phyloP scores from a whole-genome alignment of 2,888 invertebrate species.

The Pseudococcus longispinus region DNA sequence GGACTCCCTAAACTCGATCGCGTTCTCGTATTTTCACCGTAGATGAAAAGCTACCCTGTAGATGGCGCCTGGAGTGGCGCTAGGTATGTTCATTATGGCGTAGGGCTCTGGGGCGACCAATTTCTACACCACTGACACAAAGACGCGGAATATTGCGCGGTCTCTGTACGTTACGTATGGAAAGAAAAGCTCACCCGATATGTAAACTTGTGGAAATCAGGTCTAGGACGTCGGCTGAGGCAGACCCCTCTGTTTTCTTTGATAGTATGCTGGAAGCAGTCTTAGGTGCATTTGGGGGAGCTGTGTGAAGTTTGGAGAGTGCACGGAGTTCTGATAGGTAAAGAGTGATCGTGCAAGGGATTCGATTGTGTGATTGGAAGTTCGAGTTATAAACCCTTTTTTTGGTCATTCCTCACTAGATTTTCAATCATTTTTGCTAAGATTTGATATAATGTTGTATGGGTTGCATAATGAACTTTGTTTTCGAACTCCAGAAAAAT shows the following conservation, averaged over 20 bases:
- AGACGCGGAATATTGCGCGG: not conserved
- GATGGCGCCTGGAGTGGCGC: not conserved
- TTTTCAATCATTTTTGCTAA: too few species aligned
- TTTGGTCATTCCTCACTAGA: too few species aligned
- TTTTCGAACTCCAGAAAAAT: too few species aligned
- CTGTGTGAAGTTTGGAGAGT: not conserved
- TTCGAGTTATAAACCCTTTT: too few species aligned
- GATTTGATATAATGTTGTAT: too few species aligned
- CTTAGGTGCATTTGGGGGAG: too few species aligned
- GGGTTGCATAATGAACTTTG: too few species aligned
- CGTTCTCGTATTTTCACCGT: not conserved
- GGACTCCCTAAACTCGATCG: not conserved
- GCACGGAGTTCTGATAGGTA: not conserved
- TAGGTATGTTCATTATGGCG: not conserved
- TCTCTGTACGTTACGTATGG: not conserved
- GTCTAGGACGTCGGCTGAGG: not conserved
- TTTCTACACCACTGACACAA: not conserved
- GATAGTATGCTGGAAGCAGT: too few species aligned
- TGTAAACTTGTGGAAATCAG: not conserved
- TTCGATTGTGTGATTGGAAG: not conserved
- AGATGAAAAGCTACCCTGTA: not conserved
- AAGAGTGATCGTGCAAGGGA: not conserved
- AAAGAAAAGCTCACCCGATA: not conserved
- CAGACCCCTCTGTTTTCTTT: not conserved
- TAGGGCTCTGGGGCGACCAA: not conserved